Base-by-base conservation (phyloP, 2,113 vertebrate species). In the Danionella cerebrum region DNA sequence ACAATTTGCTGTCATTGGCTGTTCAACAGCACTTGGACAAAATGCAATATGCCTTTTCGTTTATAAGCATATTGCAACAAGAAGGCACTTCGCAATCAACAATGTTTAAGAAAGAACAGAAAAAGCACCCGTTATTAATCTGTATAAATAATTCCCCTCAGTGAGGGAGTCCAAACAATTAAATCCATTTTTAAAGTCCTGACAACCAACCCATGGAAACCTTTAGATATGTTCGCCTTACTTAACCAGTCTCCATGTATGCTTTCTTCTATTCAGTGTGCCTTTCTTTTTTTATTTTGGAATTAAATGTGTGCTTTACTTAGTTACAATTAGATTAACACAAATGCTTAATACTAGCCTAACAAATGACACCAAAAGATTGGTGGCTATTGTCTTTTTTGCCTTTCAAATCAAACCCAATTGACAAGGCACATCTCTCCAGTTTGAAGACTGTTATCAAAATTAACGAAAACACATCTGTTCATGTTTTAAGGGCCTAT, bases 81-180 rank as follows among this genome's bases (percentile, higher is more conserved):
- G 76, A 86, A 88, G 84, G 84, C 83, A 86, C 85, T 81, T 35
- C 50, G 3, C 33, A 41, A 18, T 35, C 13, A 25, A 12, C 5
- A 3, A 39, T 27, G 36, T 2, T 24, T 53, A 9, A 77, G 73
- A 22, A 36, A 14, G 2, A 29, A 24, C 9, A 4, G 13, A 14
- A 55, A 72, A 82, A 85, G 83, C 71, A 79, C 82, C 78, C 80
- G 72, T 71, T 71, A 78, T 85, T 83, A 85, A 83, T 85, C 80
- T 82, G 80, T 85, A 82, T 84, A 87, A 89, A 87, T 82, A 71
- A 78, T 85, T 83, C 76, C 79, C 80, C 83, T 77, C 69, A 52
- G 78, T 79, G 72, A 86, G 85, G 76, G 75, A 78, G 78, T 67
- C 60, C 25, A 67, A 75, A 57, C 82, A 86, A 85, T 83, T 74